Base-by-base conservation (phyloP, 2,888 invertebrate genomes). In the Aelia acuminata region DNA sequence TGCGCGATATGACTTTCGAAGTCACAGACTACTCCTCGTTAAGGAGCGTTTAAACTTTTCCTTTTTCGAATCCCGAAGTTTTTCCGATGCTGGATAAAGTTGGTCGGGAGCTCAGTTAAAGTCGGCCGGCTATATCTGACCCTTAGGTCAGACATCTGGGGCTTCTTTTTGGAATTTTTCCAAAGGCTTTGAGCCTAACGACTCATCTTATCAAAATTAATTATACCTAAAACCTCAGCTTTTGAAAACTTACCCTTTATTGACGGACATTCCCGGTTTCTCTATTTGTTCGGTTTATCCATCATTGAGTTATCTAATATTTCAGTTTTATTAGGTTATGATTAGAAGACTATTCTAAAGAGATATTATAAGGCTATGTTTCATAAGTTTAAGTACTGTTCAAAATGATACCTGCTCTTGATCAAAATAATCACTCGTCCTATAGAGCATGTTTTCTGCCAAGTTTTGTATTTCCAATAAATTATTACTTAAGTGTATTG, bases 31-130 rank as follows among this genome's bases (percentile, higher is more conserved):
- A 15, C 47, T 43, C 20, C 80, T 47, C 39, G 80, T 43, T 47
- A 43, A 43, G 80, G 80, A 80, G 43, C 80, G 80, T 80, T 80
- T 80, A 80, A 80, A 80, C 80, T 80, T 39, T 80, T 22, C 80
- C 80, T 47, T 80, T 47, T 39, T 80, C 80, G 80, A 43, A n/a
- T 47, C 80, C 43, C 11, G n/a, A 80, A 80, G 80, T 80, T 39
- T 80, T 80, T 80, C 80, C 80, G 43, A 80, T 80, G n/a, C 43
- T n/a, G 80, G 80, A 47, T 43, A 47, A 80, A 80, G 80, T 80
- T 80, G 10, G 15, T 47, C 80, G 80, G 39, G 7, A 43, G 80
- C 43, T 47, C 43, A 80, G 43, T 80, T 47, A 80, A 80, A 80
- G 80, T 80, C 43, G 43, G 20, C 43, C 80, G 22, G 43, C 43